Percentiles rank a stretch among this genome's conserved stretches.
These are phyloP conservation scores for Heliconius eleuchia DNA, from an alignment of 1,140 invertebrate species.

Conservation along the genomic window DNA sequence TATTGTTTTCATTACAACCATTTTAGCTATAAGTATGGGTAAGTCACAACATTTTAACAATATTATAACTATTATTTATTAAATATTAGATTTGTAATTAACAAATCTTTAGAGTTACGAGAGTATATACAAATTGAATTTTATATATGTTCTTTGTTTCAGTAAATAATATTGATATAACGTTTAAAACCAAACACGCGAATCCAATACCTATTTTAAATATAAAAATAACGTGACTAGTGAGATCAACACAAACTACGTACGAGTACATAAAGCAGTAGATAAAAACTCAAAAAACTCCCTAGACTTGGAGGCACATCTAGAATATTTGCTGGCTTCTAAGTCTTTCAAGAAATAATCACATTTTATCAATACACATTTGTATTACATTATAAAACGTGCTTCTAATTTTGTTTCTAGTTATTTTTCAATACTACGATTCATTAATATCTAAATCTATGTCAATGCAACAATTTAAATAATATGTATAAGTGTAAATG, in stretches of 20 bases:
- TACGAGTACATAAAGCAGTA: neutral
- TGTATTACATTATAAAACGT: conserved; percentile 19
- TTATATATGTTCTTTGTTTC: neutral
- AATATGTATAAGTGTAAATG: conserved; percentile 4
- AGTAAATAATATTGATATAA: conserved; percentile 10
- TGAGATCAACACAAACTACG: neutral
- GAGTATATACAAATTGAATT: neutral
- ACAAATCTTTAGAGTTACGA: conserved; percentile 16
- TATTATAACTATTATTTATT: conserved; percentile 41
- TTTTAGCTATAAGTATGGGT: conserved; percentile 39
- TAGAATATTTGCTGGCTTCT: conserved; percentile 17
- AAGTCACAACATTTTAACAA: conserved; percentile 47
- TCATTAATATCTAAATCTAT: conserved; percentile 19
- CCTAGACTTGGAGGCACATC: neutral
- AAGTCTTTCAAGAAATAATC: conserved; percentile 14
- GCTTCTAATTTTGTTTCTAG: conserved; percentile 32
- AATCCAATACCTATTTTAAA: neutral
- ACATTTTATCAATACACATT: conserved; percentile 11
- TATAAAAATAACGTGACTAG: conserved; percentile 6
- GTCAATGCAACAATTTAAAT: conserved; percentile 3
- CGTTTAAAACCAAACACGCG: neutral
- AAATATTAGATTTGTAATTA: conserved; percentile 25
- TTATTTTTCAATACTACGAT: conserved; percentile 20
- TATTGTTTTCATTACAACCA: conserved; percentile 49
- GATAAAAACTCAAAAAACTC: neutral